Base-by-base conservation (phyloP, 2,797 vertebrate genomes). In the Syngnathus acus region DNA sequence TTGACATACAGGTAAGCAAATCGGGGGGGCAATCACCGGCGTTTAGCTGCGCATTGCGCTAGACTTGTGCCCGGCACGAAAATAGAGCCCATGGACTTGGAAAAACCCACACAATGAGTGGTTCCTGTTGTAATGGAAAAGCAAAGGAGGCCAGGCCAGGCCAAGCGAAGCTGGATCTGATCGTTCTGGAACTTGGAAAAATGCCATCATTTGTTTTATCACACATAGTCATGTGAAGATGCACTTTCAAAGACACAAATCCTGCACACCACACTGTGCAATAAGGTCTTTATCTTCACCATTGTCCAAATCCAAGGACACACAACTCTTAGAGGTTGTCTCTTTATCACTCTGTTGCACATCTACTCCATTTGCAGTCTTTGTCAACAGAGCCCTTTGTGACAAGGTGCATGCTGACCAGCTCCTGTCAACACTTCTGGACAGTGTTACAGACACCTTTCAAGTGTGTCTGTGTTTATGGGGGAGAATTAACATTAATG, bases 191-290 rank as follows among this genome's bases (percentile, higher is more conserved):
- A 45, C 43, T 13, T 45, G 43, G 43, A 45, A 45, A 45, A 16
- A 13, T 67, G 48, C 3, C 71, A 69, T 45, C 55, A 68, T 63
- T 76, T 54, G 71, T 65, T 76, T 82, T 76, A 73, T 80, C 67
- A 83, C 84, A 86, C 80, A 75, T 77, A 73, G 80, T 85, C 70
- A 77, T 72, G 74, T 72, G 64, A 72, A 80, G 71, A 74, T 45
- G 14, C 4, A 13, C 43, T 4, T 13, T 74, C 65, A 82, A 50
- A 76, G 67, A 77, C 65, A 68, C 16, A 64, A 53, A 68, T 74
- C 69, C 66, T 62, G 65, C 66, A 75, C 76, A 64, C 43, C 16
- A 3, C 65, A 47, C 32, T 40, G 69, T 63, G 68, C 68, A 70
- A 73, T 80, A 79, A 78, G 69, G 50, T 71, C 65, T 77, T 72